These are phyloP conservation scores for Ichneumoninae sp. DNA, from an alignment of 2,888 invertebrate species.

Conservation along the genomic window DNA sequence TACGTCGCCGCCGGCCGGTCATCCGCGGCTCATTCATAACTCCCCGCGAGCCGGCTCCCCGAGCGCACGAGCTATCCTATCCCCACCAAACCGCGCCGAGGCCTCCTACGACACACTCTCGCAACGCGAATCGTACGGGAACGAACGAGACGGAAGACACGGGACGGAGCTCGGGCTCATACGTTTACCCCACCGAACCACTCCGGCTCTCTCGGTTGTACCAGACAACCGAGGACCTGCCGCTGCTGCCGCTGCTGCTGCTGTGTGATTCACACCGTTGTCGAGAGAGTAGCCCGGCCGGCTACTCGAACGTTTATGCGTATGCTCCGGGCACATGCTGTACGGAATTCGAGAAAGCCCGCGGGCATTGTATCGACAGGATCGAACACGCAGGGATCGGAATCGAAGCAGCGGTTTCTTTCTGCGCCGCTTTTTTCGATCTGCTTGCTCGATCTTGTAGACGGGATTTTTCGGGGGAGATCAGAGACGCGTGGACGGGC, in stretches of 20 bases:
- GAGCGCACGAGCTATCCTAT: slow-evolving; percentile 53
- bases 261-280: slow-evolving; percentile 59
- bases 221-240: slow-evolving; percentile 62
- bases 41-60: slow-evolving; percentile 70
- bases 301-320: slow-evolving; percentile 7
- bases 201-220: slow-evolving; percentile 48
- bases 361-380: not conserved
- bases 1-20: slow-evolving; percentile 55
- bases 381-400: not conserved
- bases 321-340: not conserved
- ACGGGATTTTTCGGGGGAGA: no score
- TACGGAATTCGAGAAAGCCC: not conserved
- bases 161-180: slow-evolving; percentile 27
- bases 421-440: not conserved
- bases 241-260: slow-evolving; percentile 33
- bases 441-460: not conserved
- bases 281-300: slow-evolving; percentile 36
- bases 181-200: slow-evolving; percentile 55
- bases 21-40: slow-evolving; percentile 81
- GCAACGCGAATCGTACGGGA: slow-evolving; percentile 30
- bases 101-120: slow-evolving; percentile 31
- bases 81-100: slow-evolving; percentile 14
- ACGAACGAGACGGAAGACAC: slow-evolving; percentile 37
- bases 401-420: not conserved
- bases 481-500: no score